Evolutionary conservation across 2,797 vertebrate species (phyloP).

Genomic region (Siniperca obscura): DNA sequence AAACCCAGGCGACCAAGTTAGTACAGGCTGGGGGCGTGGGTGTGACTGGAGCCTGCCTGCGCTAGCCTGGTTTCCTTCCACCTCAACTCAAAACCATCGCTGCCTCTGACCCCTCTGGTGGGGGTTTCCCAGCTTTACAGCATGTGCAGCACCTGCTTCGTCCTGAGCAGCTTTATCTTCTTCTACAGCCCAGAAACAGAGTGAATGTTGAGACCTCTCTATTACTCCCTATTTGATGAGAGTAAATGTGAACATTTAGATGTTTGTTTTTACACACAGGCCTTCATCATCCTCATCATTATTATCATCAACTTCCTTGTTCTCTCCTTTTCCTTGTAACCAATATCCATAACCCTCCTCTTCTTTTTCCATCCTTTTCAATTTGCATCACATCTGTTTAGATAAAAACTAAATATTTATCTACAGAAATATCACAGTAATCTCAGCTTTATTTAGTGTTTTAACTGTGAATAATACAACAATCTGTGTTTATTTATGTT

Average conservation of each 20-base stretch:
- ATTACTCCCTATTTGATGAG: no score
- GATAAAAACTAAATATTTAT: background rate
- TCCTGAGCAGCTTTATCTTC: slow-evolving; percentile 57
- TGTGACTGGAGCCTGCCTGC: slow-evolving; percentile 75
- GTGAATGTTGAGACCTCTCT: slow-evolving; percentile 35
- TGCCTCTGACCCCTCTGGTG: slow-evolving; percentile 22
- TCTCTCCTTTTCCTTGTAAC: background rate
- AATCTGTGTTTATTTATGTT: background rate
- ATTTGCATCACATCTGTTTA: background rate
- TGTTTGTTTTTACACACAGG: no score
- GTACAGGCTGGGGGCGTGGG: slow-evolving; percentile 76
- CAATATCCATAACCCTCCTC: background rate
- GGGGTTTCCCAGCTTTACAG: slow-evolving; percentile 69
- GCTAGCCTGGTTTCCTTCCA: slow-evolving; percentile 69
- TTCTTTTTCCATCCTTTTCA: background rate
- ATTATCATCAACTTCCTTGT: background rate
- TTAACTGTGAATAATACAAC: background rate
- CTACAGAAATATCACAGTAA: background rate
- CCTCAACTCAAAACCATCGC: slow-evolving; percentile 49
- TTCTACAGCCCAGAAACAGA: slow-evolving; percentile 43
- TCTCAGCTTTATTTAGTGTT: background rate
- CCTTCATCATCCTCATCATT: no score
- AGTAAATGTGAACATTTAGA: no score
- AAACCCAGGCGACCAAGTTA: slow-evolving; percentile 92
- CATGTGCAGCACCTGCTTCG: slow-evolving; percentile 82